Conservation (phyloP, 2,797 vertebrate genomes). For the Gorsachius magnificus region DNA sequence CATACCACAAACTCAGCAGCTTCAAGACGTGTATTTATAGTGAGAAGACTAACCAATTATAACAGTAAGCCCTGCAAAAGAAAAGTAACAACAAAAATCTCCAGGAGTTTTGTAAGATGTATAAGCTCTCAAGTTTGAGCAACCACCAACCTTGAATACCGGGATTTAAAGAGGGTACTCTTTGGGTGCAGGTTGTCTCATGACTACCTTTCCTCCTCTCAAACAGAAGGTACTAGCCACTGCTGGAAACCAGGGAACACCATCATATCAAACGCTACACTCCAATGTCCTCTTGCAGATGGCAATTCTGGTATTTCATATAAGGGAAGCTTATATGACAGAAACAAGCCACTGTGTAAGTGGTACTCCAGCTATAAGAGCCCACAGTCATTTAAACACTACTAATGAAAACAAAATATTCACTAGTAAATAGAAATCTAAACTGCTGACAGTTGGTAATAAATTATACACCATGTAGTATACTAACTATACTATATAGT, state of each 20-base stretch:
- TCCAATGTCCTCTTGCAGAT: not conserved
- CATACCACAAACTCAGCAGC: not conserved
- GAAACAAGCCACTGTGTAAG: not conserved
- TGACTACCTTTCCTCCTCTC: not conserved
- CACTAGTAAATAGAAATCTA: not conserved
- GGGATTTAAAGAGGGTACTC: not conserved
- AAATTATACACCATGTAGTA: not conserved
- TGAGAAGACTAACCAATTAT: not conserved
- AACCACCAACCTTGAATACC: not conserved
- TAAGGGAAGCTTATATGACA: not conserved
- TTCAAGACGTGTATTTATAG: not conserved
- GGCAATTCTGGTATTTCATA: not conserved
- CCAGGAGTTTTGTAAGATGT: not conserved
- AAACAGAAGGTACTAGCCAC: not conserved
- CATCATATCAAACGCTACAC: not conserved
- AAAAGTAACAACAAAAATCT: not conserved
- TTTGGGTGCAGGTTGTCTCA: not conserved
- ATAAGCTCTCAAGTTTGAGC: not conserved
- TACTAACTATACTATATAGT: not conserved
- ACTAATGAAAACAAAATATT: not conserved
- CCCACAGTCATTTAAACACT: not conserved
- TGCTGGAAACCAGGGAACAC: not conserved
- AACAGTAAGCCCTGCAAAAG: not conserved
- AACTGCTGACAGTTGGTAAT: not conserved
- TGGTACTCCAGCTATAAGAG: not conserved